Evolutionary conservation across 2,113 vertebrate species (phyloP), one percentile per base, ranked within the genome.

Genomic region (Puffinus mauretanicus): DNA sequence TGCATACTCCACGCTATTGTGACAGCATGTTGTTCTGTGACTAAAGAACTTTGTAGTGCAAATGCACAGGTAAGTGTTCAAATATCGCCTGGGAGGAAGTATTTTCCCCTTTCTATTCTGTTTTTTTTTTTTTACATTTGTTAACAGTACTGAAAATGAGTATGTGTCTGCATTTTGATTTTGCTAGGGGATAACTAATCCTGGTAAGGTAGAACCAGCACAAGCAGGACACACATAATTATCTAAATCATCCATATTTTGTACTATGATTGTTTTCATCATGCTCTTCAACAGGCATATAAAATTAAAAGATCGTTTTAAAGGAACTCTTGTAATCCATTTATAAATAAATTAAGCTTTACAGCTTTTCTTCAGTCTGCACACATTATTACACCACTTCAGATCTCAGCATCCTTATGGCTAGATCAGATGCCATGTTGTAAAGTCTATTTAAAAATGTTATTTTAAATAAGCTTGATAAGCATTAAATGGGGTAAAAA

Each of bases 281-380:
- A 66, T 1, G 9, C 8, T 82, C 25, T 86, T 95, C 55, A 69
- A 18, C 15, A 65, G 22, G 76, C 67, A 44, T 57, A 78, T 76
- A 90, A 94, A 91, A 94, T 93, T 67, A 84, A 94, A 95, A 78
- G 18, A 82, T 60, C n/a, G 64, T 29, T 90, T 96, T 94, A 78
- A 91, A 91, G 42, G 84, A 91, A 87, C n/a, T 3, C 58, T 90
- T 85, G 58, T 87, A 96, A 97, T 95, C 82, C 61, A 84, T 95
- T 96, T 91, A 88, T 61, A 95, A 94, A 85, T 78, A 81, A 97
- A 96, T 95, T 90, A 88, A 85, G 81, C 46, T 95, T 90, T 92
- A 64, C 57, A 80, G 49, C 29, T 94, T 95, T 93, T 94, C 70
- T 94, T 92, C 1, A 1, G 44, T 93, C 69, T 57, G 65, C 32